These are phyloP conservation scores for Peromyscus maniculatus DNA, from an alignment of 2,113 vertebrate genomes.

Conservation along the genomic window DNA sequence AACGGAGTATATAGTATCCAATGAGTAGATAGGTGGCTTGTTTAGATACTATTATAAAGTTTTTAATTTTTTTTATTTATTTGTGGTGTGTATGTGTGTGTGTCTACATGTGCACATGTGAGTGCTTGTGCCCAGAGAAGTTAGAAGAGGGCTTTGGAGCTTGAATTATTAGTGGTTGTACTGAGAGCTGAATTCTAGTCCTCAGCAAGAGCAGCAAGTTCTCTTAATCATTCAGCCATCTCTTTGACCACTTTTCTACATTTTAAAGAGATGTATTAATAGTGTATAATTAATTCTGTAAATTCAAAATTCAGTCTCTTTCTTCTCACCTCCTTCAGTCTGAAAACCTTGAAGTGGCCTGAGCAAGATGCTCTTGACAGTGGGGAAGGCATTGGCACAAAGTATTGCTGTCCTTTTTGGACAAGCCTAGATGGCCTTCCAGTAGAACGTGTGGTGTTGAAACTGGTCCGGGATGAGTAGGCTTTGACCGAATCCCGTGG, in stretches of 20 bases:
- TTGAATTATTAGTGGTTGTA: neutral
- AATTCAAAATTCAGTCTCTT: neutral
- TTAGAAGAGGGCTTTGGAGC: neutral
- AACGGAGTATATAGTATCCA: neutral
- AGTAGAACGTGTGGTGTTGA: no score
- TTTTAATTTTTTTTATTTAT: neutral
- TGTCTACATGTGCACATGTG: neutral
- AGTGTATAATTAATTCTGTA: neutral
- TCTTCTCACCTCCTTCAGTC: neutral
- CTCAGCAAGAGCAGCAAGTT: neutral
- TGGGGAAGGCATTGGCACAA: neutral
- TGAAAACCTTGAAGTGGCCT: neutral
- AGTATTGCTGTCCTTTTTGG: no score
- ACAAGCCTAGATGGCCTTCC: neutral
- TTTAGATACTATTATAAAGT: neutral
- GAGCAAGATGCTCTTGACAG: no score
- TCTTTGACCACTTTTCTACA: neutral
- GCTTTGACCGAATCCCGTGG: neutral
- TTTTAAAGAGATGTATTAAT: conserved; percentile 20
- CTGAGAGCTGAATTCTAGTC: neutral
- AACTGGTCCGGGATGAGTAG: neutral
- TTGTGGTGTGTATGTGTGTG: neutral
- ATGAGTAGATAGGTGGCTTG: neutral
- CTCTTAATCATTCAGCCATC: neutral
- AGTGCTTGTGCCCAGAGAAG: neutral